These are phyloP conservation scores for Scopus umbretta DNA, from an alignment of 2,113 vertebrate species.

Conservation along the genomic window DNA sequence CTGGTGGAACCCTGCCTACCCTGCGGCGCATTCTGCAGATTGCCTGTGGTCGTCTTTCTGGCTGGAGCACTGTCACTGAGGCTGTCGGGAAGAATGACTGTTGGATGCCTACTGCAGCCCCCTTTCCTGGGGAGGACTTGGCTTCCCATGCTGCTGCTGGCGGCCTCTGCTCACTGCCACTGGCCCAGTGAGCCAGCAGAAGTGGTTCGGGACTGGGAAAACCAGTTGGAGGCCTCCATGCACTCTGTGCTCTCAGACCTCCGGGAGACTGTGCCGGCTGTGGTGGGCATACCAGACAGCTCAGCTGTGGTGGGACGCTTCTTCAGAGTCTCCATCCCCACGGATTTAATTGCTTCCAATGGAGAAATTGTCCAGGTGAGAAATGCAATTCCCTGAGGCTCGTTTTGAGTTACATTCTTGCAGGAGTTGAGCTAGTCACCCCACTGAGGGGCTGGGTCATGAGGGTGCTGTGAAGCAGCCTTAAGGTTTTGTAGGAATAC, in stretches of 20 bases:
- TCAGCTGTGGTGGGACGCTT: constrained; percentile 85
- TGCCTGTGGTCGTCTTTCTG: neutral
- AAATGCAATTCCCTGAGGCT: neutral
- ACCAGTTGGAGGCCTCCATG: constrained; percentile 92
- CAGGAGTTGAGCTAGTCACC: accelerated
- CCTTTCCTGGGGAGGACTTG: constrained; percentile 77
- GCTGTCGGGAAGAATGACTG: constrained; percentile 69
- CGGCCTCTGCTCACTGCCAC: constrained; percentile 65
- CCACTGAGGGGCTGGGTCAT: neutral
- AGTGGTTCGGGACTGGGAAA: constrained; percentile 78
- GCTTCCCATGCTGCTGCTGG: constrained; percentile 73
- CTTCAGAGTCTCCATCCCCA: constrained; percentile 84
- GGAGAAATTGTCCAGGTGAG: constrained; percentile 85
- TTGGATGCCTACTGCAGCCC: constrained; percentile 61
- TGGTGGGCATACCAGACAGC: constrained; percentile 85
- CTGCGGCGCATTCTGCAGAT: neutral
- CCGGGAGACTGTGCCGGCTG: constrained; percentile 69
- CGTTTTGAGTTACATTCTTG: accelerated
- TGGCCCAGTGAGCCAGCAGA: constrained; percentile 75
- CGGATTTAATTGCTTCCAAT: constrained; percentile 71
- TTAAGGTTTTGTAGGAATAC: neutral
- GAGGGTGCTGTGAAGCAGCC: neutral
- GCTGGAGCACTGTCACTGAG: neutral
- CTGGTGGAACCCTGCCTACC: neutral
- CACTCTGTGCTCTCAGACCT: constrained; percentile 84